phyloP scores from a whole-genome alignment of 35 echinoderm and acorn worm species.

The Apostichopus californicus region DNA sequence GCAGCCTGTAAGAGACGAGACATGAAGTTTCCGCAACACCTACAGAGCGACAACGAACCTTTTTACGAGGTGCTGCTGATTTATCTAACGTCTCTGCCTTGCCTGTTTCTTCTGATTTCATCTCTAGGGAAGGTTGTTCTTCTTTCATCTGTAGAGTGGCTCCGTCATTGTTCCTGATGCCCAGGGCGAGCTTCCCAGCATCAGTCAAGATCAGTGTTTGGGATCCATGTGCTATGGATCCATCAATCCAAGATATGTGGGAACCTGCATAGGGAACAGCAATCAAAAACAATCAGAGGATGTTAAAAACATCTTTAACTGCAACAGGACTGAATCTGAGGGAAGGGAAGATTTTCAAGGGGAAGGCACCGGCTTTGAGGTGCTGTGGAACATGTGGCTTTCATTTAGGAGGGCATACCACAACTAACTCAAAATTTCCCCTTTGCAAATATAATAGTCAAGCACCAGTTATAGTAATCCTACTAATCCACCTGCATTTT shows the following conservation, averaged over 20 bases:
- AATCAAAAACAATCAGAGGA: not conserved
- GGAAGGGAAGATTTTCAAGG: no score
- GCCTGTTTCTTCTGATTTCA: not conserved
- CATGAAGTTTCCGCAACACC: no score
- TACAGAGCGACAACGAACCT: not conserved
- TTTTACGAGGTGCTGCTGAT: not conserved
- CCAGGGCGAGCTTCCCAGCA: constrained; percentile 35
- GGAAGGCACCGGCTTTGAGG: no score
- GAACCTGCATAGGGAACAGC: not conserved
- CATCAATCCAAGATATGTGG: constrained; percentile 2
- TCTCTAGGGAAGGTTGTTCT: not conserved
- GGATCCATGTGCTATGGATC: not conserved
- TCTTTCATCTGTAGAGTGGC: constrained; percentile 6
- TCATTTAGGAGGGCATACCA: no score
- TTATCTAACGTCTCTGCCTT: not conserved
- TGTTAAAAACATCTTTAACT: no score
- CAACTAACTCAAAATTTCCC: no score
- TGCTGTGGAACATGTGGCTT: no score
- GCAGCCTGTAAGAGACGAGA: no score
- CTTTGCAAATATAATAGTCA: no score
- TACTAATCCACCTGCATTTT: no score
- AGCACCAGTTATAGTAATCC: no score
- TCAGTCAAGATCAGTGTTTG: constrained; percentile 34
- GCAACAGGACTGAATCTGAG: no score
- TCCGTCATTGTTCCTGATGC: not conserved